Evolutionary conservation across 2,888 invertebrate genomes (phyloP).

Genomic region (Melanchra persicariae): DNA sequence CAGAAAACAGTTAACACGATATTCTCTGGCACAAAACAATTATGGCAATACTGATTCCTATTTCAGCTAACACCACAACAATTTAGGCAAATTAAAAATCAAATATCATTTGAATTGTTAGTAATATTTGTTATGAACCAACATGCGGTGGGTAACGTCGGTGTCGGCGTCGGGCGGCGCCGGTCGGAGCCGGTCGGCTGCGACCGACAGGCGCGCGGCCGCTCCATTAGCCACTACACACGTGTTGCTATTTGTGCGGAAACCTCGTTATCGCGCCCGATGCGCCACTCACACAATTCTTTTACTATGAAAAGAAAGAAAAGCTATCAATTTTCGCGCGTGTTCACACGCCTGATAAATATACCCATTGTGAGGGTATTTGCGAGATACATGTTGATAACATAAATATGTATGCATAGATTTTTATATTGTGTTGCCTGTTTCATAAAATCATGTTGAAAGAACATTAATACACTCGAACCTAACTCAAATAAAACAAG

Average conservation of each 20-base stretch:
- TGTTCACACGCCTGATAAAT: constrained; percentile 49
- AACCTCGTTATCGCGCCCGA: constrained; percentile 79
- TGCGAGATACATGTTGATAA: constrained; percentile 41
- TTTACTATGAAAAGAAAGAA: constrained; percentile 70
- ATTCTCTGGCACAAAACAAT: not conserved
- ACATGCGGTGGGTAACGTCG: constrained; percentile 49
- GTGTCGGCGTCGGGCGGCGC: constrained; percentile 29
- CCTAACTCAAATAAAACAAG: constrained; percentile 4
- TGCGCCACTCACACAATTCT: constrained; percentile 73
- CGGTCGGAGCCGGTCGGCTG: constrained; percentile 44
- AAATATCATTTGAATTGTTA: constrained; percentile 49
- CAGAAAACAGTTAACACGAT: not conserved
- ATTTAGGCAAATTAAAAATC: constrained; percentile 42
- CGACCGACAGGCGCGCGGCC: constrained; percentile 59
- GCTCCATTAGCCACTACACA: constrained; percentile 76
- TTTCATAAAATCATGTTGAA: constrained; percentile 12
- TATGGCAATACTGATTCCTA: constrained; percentile 10
- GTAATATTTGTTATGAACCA: constrained; percentile 54
- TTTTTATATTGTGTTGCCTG: constrained; percentile 1
- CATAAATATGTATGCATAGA: constrained; percentile 31
- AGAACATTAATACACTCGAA: constrained; percentile 3
- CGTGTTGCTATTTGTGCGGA: constrained; percentile 79
- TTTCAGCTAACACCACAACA: constrained; percentile 9
- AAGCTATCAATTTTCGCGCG: constrained; percentile 72
- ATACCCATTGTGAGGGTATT: constrained; percentile 47